Conservation (phyloP, 2,113 vertebrate species). For the Tyrannus savana region DNA sequence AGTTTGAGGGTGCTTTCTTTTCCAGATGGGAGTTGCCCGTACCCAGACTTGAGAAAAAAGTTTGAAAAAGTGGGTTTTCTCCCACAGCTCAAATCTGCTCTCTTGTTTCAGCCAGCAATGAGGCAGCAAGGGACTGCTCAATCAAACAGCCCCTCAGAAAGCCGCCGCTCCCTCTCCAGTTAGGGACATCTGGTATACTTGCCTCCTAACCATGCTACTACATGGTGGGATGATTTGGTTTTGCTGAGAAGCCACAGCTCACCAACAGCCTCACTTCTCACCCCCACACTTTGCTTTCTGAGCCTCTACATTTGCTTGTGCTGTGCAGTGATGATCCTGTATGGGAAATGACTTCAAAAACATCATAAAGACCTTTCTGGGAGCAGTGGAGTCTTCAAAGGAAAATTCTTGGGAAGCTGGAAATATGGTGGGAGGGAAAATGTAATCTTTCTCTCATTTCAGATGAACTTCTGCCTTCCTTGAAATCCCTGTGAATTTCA, state of each 20-base stretch:
- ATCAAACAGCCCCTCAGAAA: not conserved
- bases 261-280: not conserved
- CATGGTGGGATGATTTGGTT: not conserved
- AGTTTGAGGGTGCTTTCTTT: not conserved
- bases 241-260: not conserved
- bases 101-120: not conserved
- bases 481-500: constrained; percentile 56
- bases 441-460: constrained; percentile 37
- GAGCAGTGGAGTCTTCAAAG: constrained; percentile 12
- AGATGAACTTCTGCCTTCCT: constrained; percentile 61
- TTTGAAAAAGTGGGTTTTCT: not conserved
- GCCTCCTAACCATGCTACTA: not conserved
- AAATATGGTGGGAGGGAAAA: constrained; percentile 44
- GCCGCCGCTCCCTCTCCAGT: rapidly evolving
- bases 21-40: rapidly evolving
- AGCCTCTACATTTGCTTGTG: not conserved
- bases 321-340: not conserved
- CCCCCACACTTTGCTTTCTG: not conserved
- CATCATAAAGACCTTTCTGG: not conserved
- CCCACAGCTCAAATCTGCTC: not conserved
- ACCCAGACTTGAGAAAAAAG: not conserved
- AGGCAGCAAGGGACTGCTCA: not conserved
- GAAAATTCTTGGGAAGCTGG: constrained; percentile 36
- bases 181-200: not conserved
- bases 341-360: not conserved